Conservation (phyloP, 2,113 vertebrate species). For the Petrocephalus zakoni region DNA sequence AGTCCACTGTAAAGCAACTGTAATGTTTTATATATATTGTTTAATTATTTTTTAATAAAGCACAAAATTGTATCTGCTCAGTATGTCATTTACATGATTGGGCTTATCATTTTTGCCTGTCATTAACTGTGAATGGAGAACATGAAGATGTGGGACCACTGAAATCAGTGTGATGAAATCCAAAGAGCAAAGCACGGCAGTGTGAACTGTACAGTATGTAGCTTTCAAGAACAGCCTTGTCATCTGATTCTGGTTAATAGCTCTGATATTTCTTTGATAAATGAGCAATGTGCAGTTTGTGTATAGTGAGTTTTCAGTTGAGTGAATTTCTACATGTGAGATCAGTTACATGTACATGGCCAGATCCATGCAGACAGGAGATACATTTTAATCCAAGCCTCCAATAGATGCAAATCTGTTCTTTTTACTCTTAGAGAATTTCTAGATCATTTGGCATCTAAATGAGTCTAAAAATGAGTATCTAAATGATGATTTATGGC, state of each 20-base stretch:
- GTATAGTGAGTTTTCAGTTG: neutral
- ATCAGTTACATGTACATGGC: neutral
- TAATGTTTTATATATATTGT: constrained; percentile 15
- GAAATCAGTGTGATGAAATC: neutral
- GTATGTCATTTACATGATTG: neutral
- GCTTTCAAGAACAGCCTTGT: no score
- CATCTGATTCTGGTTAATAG: neutral
- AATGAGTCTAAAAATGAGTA: no score
- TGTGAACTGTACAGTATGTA: neutral
- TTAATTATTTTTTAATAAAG: constrained; percentile 26
- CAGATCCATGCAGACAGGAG: neutral
- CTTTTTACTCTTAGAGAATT: neutral
- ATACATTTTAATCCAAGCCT: neutral
- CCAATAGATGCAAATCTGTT: neutral
- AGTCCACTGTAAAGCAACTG: constrained; percentile 28
- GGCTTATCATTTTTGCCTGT: neutral
- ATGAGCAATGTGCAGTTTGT: neutral
- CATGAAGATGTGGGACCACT: neutral
- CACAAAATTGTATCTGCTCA: neutral
- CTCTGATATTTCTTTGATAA: neutral
- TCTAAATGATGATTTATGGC: neutral
- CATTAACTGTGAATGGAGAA: neutral
- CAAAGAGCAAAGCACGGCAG: neutral
- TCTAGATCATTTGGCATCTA: neutral
- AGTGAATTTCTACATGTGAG: neutral